These are phyloP conservation scores for Phaedon cochleariae DNA, from an alignment of 2,888 invertebrate genomes.

Conservation along the genomic window DNA sequence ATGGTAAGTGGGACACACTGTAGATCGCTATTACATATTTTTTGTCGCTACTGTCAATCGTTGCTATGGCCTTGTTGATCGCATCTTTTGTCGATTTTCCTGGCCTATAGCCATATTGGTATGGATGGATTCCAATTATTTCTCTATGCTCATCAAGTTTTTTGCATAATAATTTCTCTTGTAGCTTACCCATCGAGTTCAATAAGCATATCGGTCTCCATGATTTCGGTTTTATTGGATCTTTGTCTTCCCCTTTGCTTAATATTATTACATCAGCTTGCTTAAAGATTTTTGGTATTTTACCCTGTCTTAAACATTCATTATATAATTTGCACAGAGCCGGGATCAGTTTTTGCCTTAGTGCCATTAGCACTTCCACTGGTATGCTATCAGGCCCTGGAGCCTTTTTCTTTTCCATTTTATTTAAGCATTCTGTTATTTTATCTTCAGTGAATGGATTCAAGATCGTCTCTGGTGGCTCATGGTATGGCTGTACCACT, in stretches of 20 bases:
- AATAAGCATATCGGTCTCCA: neutral
- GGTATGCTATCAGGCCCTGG: conserved; percentile 12
- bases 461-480: neutral
- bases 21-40: neutral
- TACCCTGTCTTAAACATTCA: conserved; percentile 8
- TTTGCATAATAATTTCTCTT: neutral
- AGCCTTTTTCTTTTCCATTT: conserved; percentile 11
- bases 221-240: conserved; percentile 6
- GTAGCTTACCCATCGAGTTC: neutral
- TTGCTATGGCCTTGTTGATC: neutral
- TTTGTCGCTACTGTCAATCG: neutral
- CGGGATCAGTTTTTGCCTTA: neutral
- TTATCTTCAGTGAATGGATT: neutral
- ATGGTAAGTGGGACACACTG: too few relatives aligned
- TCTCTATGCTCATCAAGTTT: neutral
- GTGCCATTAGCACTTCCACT: conserved; percentile 5
- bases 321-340: conserved; percentile 2
- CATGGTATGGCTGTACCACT: neutral
- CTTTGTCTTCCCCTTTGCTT: conserved; percentile 12
- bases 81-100: conserved; percentile 17
- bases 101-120: conserved; percentile 16
- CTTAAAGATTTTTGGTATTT: conserved; percentile 5
- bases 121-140: neutral
- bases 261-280: conserved; percentile 12
- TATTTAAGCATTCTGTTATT: neutral